Conservation (phyloP, 2,888 invertebrate genomes). For the Endotricha flammealis region DNA sequence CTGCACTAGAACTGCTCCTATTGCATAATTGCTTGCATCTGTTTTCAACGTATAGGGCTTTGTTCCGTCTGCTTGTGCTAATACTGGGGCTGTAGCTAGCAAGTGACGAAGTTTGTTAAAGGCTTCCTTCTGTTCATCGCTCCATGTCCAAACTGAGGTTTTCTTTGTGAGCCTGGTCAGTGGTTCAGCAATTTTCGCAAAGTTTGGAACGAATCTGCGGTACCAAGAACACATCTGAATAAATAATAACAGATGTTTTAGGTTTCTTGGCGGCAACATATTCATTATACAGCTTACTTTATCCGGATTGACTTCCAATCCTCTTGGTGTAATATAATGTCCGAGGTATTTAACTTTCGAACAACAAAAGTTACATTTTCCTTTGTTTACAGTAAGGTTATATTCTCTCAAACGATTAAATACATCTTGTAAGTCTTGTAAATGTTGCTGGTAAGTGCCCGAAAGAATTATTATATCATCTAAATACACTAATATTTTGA, state of each 20-base stretch:
- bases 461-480: conserved; percentile 32
- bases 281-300: conserved; percentile 25
- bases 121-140: conserved; percentile 7
- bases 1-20: no score
- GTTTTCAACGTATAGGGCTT: no score
- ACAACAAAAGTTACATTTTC: conserved; percentile 23
- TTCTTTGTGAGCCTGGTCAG: conserved; percentile 17
- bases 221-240: conserved; percentile 33
- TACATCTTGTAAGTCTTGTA: conserved; percentile 24
- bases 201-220: conserved; percentile 26
- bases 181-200: conserved; percentile 22
- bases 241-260: conserved; percentile 27
- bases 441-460: conserved; percentile 21
- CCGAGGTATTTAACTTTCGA: conserved; percentile 21
- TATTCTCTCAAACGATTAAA: conserved; percentile 19
- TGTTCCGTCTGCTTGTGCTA: no score
- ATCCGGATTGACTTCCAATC: conserved; percentile 19
- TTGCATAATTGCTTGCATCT: no score
- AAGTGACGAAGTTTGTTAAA: conserved; percentile 1
- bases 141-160: conserved; percentile 13
- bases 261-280: conserved; percentile 21
- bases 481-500: conserved; percentile 20
- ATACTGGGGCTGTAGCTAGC: conserved; percentile 12
- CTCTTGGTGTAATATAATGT: conserved; percentile 20
- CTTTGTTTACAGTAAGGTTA: conserved; percentile 23